These are phyloP conservation scores for Penaeus indicus DNA, from an alignment of 1,140 invertebrate species.

Conservation along the genomic window DNA sequence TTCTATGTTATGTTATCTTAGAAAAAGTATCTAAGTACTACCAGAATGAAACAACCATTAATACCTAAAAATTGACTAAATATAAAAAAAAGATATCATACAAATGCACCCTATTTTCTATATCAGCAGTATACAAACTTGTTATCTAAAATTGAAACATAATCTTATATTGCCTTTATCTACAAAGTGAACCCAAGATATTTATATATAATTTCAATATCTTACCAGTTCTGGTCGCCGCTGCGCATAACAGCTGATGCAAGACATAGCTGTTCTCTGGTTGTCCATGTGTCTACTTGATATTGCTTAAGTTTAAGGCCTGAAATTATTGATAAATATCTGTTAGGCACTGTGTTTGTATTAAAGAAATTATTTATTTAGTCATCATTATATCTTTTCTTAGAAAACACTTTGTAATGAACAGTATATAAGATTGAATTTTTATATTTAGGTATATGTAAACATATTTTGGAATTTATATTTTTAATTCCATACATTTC, in stretches of 20 bases:
- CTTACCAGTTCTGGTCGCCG: slow-evolving; percentile 92
- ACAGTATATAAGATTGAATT: too few relatives aligned
- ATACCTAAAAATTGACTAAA: too few relatives aligned
- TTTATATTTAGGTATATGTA: too few relatives aligned
- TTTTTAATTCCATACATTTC: too few relatives aligned
- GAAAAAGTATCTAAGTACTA: too few relatives aligned
- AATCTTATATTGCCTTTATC: neutral
- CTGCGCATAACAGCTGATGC: slow-evolving; percentile 88
- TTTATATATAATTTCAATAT: slow-evolving; percentile 8
- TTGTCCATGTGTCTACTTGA: slow-evolving; percentile 86
- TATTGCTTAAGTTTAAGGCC: slow-evolving; percentile 75
- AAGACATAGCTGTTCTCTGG: slow-evolving; percentile 85
- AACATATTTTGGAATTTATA: too few relatives aligned
- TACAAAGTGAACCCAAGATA: neutral
- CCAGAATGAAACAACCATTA: too few relatives aligned
- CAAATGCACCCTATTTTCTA: neutral
- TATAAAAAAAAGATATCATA: neutral
- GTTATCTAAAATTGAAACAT: neutral
- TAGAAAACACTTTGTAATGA: too few relatives aligned
- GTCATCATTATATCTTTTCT: too few relatives aligned
- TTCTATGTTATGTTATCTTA: too few relatives aligned
- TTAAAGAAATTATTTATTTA: too few relatives aligned
- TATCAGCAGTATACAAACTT: neutral
- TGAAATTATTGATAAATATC: slow-evolving; percentile 1
- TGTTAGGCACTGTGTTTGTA: too few relatives aligned